Evolutionary conservation across 2,888 invertebrate genomes (phyloP).

Genomic region (Yponomeuta evonymella): DNA sequence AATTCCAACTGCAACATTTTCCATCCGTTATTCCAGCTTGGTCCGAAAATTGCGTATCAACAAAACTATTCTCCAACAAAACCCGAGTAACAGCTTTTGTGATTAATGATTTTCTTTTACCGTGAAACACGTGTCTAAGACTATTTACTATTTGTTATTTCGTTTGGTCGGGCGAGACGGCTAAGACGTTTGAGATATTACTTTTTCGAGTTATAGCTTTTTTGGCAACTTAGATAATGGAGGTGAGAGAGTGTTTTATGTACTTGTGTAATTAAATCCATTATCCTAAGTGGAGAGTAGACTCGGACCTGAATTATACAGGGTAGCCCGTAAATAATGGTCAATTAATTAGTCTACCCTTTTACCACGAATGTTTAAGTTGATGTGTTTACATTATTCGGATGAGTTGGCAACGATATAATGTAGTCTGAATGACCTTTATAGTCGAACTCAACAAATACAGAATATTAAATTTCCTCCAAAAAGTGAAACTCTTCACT

Average conservation of each 20-base stretch:
- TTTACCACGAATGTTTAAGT: too few species aligned
- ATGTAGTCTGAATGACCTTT: too few species aligned
- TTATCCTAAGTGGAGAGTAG: neutral
- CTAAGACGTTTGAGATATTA: neutral
- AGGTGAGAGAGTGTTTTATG: neutral
- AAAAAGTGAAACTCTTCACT: too few species aligned
- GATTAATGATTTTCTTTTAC: constrained; percentile 18
- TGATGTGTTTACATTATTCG: too few species aligned
- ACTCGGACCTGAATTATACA: too few species aligned
- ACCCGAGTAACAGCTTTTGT: constrained; percentile 5
- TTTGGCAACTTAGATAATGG: neutral
- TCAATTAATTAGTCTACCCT: too few species aligned
- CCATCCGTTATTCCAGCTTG: neutral
- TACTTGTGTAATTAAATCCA: neutral
- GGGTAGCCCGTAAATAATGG: too few species aligned
- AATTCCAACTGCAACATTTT: too few species aligned
- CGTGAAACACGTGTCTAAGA: constrained; percentile 3
- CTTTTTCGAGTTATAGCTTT: neutral
- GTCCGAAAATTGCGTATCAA: neutral
- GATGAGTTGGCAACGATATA: too few species aligned
- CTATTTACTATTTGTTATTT: constrained; percentile 7
- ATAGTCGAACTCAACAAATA: too few species aligned
- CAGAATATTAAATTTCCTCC: too few species aligned
- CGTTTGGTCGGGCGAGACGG: neutral
- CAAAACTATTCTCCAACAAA: neutral